Percentiles rank a stretch among this genome's conserved stretches.
Evolutionary conservation across 2,797 vertebrate genomes (phyloP).

Genomic region (Malacoctenus gilli): DNA sequence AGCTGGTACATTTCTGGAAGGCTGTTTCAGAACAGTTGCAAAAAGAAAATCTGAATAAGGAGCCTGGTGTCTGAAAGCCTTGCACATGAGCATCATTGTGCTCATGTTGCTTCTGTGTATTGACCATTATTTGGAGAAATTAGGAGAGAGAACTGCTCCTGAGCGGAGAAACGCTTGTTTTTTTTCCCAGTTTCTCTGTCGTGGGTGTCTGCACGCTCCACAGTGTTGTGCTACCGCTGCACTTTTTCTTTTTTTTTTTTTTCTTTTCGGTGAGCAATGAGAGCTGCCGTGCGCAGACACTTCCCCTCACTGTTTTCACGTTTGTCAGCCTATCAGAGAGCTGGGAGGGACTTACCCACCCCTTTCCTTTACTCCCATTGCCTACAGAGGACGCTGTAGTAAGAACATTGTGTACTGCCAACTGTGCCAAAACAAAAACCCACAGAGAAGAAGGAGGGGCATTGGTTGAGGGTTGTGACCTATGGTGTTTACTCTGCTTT

Average conservation of each 20-base stretch:
- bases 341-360: constrained; percentile 56
- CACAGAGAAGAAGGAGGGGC: constrained; percentile 48
- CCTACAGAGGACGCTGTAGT: constrained; percentile 65
- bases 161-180: too few relatives aligned
- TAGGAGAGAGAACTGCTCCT: too few relatives aligned
- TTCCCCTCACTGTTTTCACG: constrained; percentile 67
- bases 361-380: constrained; percentile 55
- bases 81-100: not conserved
- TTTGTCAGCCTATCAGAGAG: constrained; percentile 71
- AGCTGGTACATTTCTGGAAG: too few relatives aligned
- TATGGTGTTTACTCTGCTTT: constrained; percentile 73
- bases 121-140: too few relatives aligned
- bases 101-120: not conserved
- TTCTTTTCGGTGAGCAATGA: constrained; percentile 21
- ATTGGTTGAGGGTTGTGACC: constrained; percentile 69
- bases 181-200: not conserved
- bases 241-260: constrained; percentile 15
- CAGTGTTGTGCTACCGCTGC: constrained; percentile 40
- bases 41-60: too few relatives aligned
- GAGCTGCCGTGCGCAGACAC: constrained; percentile 59
- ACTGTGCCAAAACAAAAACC: constrained; percentile 78
- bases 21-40: too few relatives aligned
- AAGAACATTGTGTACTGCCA: constrained; percentile 80
- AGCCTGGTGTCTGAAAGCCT: not conserved
- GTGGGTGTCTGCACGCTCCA: constrained; percentile 42